These are phyloP conservation scores for Mormyrus iriodes DNA, from an alignment of 2,113 vertebrate genomes.

Conservation along the genomic window DNA sequence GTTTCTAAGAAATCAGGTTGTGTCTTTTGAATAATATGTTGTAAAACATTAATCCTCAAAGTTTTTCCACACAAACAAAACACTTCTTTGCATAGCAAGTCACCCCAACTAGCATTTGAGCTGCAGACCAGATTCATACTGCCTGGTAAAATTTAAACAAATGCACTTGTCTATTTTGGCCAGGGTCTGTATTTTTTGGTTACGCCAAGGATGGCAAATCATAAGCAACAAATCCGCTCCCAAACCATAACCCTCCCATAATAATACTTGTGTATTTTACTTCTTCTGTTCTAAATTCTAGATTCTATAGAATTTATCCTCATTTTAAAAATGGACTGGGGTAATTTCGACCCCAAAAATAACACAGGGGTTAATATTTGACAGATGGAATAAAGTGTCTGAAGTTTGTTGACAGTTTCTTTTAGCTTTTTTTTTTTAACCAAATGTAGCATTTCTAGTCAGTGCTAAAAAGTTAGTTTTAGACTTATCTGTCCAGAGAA, in stretches of 20 bases:
- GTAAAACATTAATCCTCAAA: neutral
- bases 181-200: neutral
- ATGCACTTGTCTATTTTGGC: neutral
- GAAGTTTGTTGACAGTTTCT: neutral
- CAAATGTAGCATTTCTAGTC: neutral
- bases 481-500: neutral
- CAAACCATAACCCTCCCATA: neutral
- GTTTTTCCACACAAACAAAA: neutral
- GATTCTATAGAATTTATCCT: no score
- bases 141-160: neutral
- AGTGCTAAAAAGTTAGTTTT: neutral
- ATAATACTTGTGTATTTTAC: no score
- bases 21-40: neutral
- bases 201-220: neutral
- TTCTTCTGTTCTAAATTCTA: no score
- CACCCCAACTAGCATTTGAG: neutral
- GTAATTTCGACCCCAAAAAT: no score
- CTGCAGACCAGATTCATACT: neutral
- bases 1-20: neutral
- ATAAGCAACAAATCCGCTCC: neutral
- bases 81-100: neutral
- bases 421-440: neutral
- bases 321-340: no score
- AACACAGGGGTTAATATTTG: no score
- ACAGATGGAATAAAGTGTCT: neutral